A percentile compares a stretch with the other conserved stretches of the same genome.
phyloP scores from a whole-genome alignment of 2,888 invertebrate species.

The Cephus pygmeus region DNA sequence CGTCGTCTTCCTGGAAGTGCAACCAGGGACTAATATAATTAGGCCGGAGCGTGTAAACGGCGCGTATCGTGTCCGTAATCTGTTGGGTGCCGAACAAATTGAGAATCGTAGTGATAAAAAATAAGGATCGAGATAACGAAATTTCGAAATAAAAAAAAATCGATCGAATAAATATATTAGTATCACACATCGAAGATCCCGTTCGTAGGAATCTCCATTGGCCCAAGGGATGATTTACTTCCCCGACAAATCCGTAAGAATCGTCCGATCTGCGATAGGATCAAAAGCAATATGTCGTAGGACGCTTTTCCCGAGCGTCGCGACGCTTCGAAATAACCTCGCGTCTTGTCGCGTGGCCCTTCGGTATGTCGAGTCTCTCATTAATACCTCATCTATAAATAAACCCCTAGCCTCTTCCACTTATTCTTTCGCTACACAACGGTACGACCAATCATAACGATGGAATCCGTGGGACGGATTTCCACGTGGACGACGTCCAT shows the following conservation, averaged over 20 bases:
- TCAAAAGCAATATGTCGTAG: too few relatives aligned
- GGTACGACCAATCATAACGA: constrained; percentile 18
- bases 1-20: constrained; percentile 57
- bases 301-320: not conserved
- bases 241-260: too few relatives aligned
- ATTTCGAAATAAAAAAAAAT: too few relatives aligned
- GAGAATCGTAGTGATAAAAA: too few relatives aligned
- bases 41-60: constrained; percentile 52
- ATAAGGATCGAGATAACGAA: too few relatives aligned
- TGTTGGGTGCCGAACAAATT: too few relatives aligned
- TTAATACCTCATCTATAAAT: constrained; percentile 25
- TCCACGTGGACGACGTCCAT: not conserved
- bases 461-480: constrained; percentile 16
- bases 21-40: constrained; percentile 58
- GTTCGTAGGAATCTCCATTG: too few relatives aligned
- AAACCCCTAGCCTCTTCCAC: constrained; percentile 16
- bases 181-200: too few relatives aligned
- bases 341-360: constrained; percentile 22
- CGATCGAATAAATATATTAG: too few relatives aligned
- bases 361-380: constrained; percentile 22
- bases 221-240: too few relatives aligned
- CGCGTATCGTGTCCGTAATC: not conserved
- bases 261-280: too few relatives aligned
- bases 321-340: constrained; percentile 20
- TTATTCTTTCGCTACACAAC: constrained; percentile 17